Evolutionary conservation across 2,113 vertebrate genomes (phyloP).

Genomic region (Cololabis saira): DNA sequence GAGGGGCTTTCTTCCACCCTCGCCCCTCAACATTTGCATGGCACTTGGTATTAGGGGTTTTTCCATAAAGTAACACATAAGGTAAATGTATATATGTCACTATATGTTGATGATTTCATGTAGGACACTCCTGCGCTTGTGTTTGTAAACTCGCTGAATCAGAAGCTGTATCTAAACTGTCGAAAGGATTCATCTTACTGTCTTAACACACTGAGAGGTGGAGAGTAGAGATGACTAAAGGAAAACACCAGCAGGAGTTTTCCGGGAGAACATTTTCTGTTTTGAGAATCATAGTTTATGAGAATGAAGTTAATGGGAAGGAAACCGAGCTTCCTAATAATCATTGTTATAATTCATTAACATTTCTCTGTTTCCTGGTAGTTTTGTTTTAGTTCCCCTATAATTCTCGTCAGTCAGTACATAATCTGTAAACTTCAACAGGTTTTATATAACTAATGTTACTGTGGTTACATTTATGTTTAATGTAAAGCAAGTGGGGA

Average conservation of each 20-base stretch:
- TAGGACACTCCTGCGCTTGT: neutral
- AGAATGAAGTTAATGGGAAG: no score
- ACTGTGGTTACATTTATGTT: no score
- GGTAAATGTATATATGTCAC: neutral
- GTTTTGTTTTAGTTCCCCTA: no score
- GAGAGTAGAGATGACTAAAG: neutral
- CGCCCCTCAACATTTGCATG: slow-evolving; percentile 61
- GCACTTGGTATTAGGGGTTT: slow-evolving; percentile 51
- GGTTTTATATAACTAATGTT: no score
- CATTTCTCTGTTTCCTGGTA: no score
- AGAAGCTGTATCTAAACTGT: neutral
- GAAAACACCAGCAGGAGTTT: slow-evolving; percentile 40
- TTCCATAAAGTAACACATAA: slow-evolving; percentile 31
- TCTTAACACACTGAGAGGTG: neutral
- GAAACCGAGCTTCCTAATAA: no score
- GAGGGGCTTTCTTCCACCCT: slow-evolving; percentile 57
- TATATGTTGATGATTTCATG: neutral
- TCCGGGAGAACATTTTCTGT: slow-evolving; percentile 6
- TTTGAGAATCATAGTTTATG: slow-evolving; percentile 4
- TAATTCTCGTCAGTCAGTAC: no score
- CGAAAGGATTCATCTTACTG: no score
- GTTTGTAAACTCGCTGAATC: neutral
- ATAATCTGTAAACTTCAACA: no score
- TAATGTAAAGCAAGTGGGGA: no score
- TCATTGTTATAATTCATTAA: no score